Evolutionary conservation across 2,797 vertebrate species (phyloP), one percentile per base, ranked within the genome.

Genomic region (Epinephelus coioides): DNA sequence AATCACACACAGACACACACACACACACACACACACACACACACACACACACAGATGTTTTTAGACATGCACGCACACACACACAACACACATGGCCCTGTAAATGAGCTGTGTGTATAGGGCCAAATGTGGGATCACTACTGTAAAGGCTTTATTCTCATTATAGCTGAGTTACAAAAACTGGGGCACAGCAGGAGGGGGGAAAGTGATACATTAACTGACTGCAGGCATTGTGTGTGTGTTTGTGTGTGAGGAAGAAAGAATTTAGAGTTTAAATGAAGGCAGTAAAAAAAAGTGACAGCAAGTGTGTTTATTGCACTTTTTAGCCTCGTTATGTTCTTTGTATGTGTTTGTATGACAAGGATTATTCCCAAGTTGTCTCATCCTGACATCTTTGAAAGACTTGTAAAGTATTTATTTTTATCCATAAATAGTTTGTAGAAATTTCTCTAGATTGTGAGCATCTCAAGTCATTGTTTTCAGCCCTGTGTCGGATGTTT

Each of bases 151-250:
- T 88, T 86, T 82, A 85, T 89, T 88, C 79, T 91, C 84, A 86
- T 91, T 83, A 91, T 78, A 87, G 76, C 73, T 47, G 75, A 77
- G 67, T 85, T 80, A 76, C 69, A 86, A 83, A 91, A 94, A 92
- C 87, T 91, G 90, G 92, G 91, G 79, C 90, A 92, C 89, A 88
- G 86, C 85, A 89, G 86, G 91, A 34, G 40, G 83, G 89, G 81
- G 65, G 59, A 77, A 83, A 88, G 78, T 90, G 82, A 91, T 92
- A 72, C 86, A 92, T 90, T 89, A 87, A 85, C 82, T 84, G 79
- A 86, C 83, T 85, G 67, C 84, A 90, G 83, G 78, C 83, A 51
- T 23, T 62, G 18, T 68, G 63, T 63, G 17, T 67, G 69, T 61
- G 27, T 73, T 51, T 72, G 55, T 80, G 44, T 67, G 61, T 78